Evolutionary conservation across 1,140 invertebrate genomes (phyloP).

Genomic region (Hestina assimilis): DNA sequence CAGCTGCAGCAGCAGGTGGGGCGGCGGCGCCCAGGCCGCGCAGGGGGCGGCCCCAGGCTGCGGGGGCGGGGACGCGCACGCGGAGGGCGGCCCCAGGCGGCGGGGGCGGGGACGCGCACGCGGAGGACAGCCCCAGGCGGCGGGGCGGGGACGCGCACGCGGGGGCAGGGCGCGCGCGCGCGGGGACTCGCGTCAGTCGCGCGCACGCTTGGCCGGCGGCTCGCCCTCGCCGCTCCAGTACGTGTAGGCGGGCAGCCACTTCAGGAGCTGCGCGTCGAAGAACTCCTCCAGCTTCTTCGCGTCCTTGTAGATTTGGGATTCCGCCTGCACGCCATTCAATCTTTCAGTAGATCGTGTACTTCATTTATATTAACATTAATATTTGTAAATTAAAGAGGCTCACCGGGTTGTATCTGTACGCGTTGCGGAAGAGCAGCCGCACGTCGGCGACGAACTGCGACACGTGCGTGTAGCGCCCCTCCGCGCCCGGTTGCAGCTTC

Average conservation of each 20-base stretch:
- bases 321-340: conserved; percentile 80
- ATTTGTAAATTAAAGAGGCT: background rate
- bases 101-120: background rate
- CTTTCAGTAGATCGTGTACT: too few relatives aligned
- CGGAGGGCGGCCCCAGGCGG: background rate
- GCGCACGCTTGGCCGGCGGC: conserved; percentile 57
- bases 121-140: background rate
- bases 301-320: conserved; percentile 90
- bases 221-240: conserved; percentile 62
- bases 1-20: background rate
- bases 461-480: conserved; percentile 86
- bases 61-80: conserved; percentile 5
- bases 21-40: conserved; percentile 5
- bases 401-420: conserved; percentile 90
- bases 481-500: conserved; percentile 85
- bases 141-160: background rate
- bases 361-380: too few relatives aligned
- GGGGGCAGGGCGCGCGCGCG: conserved; percentile 10
- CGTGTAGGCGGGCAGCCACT: conserved; percentile 88
- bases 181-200: conserved; percentile 43
- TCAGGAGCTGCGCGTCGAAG: conserved; percentile 89
- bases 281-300: conserved; percentile 91
- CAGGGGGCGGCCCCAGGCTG: background rate
- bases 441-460: conserved; percentile 90
- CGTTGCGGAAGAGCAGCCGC: conserved; percentile 92